A percentile compares a stretch with the other conserved stretches of the same genome.
Conservation (phyloP, 2,797 vertebrate genomes). For the Glyptemys insculpta region DNA sequence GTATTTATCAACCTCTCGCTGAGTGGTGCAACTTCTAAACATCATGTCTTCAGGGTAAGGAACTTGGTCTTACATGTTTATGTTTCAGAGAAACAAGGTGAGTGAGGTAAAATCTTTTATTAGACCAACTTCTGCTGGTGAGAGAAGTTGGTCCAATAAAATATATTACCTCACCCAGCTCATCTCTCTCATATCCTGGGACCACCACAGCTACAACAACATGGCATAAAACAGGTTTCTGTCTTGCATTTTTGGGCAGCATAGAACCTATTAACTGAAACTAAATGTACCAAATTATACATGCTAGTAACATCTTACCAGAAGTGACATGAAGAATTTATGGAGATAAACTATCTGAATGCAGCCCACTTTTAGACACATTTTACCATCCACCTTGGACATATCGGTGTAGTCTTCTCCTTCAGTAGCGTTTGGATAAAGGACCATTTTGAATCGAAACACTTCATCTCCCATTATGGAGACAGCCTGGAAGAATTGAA, state of each 20-base stretch:
- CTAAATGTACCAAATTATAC: neutral
- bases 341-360: slow-evolving; percentile 95
- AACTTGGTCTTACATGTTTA: fast-evolving
- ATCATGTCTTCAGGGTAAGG: neutral
- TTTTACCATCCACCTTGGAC: slow-evolving; percentile 89
- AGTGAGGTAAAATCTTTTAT: neutral
- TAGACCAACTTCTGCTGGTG: neutral
- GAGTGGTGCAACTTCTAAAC: neutral
- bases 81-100: neutral
- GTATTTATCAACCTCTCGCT: neutral
- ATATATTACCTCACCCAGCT: neutral
- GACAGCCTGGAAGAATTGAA: slow-evolving; percentile 85
- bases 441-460: slow-evolving; percentile 90
- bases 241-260: neutral
- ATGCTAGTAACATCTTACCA: slow-evolving; percentile 85
- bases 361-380: slow-evolving; percentile 94
- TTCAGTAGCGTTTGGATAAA: slow-evolving; percentile 92
- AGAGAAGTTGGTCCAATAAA: neutral
- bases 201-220: neutral
- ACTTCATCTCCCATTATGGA: slow-evolving; percentile 96
- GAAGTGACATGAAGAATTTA: slow-evolving; percentile 92
- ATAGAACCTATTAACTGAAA: neutral
- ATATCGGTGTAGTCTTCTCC: slow-evolving; percentile 89
- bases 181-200: neutral
- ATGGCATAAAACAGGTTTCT: neutral